Conservation (phyloP, 2,113 vertebrate species). For the Odontesthes bonariensis region DNA sequence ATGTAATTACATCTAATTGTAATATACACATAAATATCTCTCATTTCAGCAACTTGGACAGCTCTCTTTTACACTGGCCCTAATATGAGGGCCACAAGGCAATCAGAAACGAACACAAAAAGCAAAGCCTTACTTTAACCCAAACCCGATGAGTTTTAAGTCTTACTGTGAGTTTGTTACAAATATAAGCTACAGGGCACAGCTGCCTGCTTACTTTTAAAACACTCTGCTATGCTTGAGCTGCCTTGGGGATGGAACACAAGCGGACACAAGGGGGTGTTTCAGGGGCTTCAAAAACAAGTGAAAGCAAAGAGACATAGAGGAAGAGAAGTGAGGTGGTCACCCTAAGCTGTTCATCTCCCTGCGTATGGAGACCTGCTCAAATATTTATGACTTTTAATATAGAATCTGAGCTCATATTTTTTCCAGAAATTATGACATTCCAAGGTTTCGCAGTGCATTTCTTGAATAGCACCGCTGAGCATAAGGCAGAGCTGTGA, state of each 20-base stretch:
- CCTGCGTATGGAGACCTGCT: slow-evolving; percentile 62
- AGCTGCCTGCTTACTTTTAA: slow-evolving; percentile 75
- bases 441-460: slow-evolving; percentile 36
- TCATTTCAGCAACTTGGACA: slow-evolving; percentile 60
- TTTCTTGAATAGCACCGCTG: slow-evolving; percentile 23
- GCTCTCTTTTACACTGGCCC: slow-evolving; percentile 9
- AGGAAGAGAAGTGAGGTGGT: slow-evolving; percentile 40
- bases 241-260: slow-evolving; percentile 72
- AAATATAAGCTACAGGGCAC: slow-evolving; percentile 60
- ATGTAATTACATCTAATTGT: no score
- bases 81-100: neutral
- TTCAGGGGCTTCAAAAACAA: slow-evolving; percentile 75
- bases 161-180: slow-evolving; percentile 62
- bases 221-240: slow-evolving; percentile 80
- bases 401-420: slow-evolving; percentile 72
- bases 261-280: slow-evolving; percentile 79
- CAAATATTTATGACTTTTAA: slow-evolving; percentile 80
- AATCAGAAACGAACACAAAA: slow-evolving; percentile 32
- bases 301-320: slow-evolving; percentile 40
- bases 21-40: neutral
- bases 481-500: slow-evolving; percentile 10
- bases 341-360: slow-evolving; percentile 49
- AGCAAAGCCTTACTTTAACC: slow-evolving; percentile 42
- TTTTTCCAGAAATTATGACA: slow-evolving; percentile 63
- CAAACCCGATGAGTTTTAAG: slow-evolving; percentile 47